Evolutionary conservation across 2,113 vertebrate species (phyloP).

Genomic region (Paradoxurus hermaphroditus): DNA sequence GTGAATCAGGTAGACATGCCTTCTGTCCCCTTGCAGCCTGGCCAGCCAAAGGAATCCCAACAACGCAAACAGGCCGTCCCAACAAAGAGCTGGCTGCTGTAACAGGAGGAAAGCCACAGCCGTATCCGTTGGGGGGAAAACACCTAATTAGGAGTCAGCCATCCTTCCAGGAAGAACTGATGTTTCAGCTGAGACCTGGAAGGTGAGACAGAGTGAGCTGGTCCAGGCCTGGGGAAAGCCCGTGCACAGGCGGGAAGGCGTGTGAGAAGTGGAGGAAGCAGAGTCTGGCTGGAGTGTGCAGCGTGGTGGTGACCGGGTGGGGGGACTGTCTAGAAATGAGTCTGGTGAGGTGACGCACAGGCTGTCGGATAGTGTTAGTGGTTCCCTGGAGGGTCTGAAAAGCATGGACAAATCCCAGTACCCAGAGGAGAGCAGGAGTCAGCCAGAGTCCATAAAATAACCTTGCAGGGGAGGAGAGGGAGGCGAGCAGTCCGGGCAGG

Average conservation of each 20-base stretch:
- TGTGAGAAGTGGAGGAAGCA: background rate
- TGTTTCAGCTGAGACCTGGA: background rate
- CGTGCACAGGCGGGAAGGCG: background rate
- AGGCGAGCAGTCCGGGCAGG: accelerated
- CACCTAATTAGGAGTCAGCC: background rate
- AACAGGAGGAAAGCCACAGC: background rate
- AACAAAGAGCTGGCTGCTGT: background rate
- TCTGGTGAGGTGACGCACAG: background rate
- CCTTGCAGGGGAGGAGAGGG: background rate
- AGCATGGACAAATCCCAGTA: background rate
- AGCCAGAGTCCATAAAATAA: background rate
- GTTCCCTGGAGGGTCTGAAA: background rate
- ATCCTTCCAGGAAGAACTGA: background rate
- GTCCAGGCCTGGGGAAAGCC: background rate
- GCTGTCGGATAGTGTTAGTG: background rate
- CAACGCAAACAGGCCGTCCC: background rate
- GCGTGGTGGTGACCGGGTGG: accelerated
- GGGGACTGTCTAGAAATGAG: background rate
- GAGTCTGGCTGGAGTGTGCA: background rate
- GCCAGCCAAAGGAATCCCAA: background rate
- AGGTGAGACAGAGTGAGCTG: background rate
- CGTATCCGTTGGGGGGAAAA: background rate
- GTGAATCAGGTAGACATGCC: background rate
- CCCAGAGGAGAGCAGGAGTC: background rate
- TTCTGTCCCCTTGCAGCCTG: background rate